A percentile compares a stretch with the other conserved stretches of the same genome.
phyloP scores from a whole-genome alignment of 2,888 invertebrate genomes.

The Tenthredo notha region DNA sequence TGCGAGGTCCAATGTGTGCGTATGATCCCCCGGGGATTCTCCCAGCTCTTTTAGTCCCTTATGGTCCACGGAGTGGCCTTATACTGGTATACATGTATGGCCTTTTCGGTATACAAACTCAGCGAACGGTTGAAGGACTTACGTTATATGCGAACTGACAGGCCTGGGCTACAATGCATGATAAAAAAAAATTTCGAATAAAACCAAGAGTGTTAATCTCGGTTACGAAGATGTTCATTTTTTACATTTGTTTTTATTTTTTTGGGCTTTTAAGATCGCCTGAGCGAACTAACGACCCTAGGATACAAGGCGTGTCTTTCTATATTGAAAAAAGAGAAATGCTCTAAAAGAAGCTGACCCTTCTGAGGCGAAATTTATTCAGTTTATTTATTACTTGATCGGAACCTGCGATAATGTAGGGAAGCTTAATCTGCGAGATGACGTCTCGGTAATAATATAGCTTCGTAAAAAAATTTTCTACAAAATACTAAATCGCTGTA shows the following conservation, averaged over 20 bases:
- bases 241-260: neutral
- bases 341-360: neutral
- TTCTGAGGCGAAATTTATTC: neutral
- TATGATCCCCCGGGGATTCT: constrained; percentile 19
- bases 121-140: constrained; percentile 21
- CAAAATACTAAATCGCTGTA: neutral
- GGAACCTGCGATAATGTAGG: neutral
- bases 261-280: neutral
- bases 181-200: neutral
- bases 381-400: neutral
- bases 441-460: neutral
- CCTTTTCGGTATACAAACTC: neutral
- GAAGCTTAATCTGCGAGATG: neutral
- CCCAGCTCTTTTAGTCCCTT: neutral
- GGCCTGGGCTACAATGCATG: neutral
- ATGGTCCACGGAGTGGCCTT: neutral
- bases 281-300: neutral
- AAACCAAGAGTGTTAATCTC: constrained; percentile 29
- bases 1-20: neutral
- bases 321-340: neutral
- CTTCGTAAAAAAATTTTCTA: neutral
- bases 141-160: constrained; percentile 20
- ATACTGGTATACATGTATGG: neutral
- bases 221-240: neutral
- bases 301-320: neutral